Evolutionary conservation across 92 coral and sea anemone genomes (phyloP).

Genomic region (Epizoanthus ramosus): DNA sequence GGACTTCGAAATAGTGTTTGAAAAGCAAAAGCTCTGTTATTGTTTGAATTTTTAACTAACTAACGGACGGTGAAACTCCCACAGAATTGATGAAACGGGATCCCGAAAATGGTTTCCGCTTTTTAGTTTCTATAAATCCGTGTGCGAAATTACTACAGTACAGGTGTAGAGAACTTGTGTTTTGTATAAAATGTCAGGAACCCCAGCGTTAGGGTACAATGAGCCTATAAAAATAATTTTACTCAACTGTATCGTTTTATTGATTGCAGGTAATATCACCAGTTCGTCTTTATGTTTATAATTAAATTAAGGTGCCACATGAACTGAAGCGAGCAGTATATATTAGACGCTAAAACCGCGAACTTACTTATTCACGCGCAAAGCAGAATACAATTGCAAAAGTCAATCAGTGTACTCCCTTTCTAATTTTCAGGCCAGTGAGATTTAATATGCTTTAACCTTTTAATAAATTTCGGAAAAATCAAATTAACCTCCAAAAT

Average conservation of each 20-base stretch:
- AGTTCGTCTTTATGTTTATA: constrained; percentile 40
- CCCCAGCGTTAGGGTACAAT: constrained; percentile 21
- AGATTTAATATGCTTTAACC: constrained; percentile 60
- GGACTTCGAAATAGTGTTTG: constrained; percentile 18
- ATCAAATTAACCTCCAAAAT: constrained; percentile 73
- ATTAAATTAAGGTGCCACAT: constrained; percentile 42
- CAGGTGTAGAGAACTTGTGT: constrained; percentile 23
- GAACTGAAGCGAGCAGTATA: constrained; percentile 31
- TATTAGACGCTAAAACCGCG: constrained; percentile 35
- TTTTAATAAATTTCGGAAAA: constrained; percentile 67
- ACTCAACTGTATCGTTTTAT: constrained; percentile 46
- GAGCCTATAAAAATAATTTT: constrained; percentile 22
- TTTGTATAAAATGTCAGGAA: constrained; percentile 34
- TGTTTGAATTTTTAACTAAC: constrained; percentile 48
- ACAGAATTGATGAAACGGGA: constrained; percentile 24
- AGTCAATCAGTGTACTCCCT: constrained; percentile 30
- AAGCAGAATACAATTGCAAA: constrained; percentile 32
- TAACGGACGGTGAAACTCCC: constrained; percentile 40
- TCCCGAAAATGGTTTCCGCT: constrained; percentile 1
- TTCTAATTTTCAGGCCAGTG: constrained; percentile 42
- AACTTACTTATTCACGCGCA: constrained; percentile 29
- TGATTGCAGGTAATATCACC: constrained; percentile 45
- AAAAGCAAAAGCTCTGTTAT: constrained; percentile 32
- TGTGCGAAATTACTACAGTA: constrained; percentile 8
- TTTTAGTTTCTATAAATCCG: constrained; percentile 11